Percentiles rank a stretch among this genome's conserved stretches.
phyloP scores from a whole-genome alignment of 2,888 invertebrate species.

The Melitaea athalia region DNA sequence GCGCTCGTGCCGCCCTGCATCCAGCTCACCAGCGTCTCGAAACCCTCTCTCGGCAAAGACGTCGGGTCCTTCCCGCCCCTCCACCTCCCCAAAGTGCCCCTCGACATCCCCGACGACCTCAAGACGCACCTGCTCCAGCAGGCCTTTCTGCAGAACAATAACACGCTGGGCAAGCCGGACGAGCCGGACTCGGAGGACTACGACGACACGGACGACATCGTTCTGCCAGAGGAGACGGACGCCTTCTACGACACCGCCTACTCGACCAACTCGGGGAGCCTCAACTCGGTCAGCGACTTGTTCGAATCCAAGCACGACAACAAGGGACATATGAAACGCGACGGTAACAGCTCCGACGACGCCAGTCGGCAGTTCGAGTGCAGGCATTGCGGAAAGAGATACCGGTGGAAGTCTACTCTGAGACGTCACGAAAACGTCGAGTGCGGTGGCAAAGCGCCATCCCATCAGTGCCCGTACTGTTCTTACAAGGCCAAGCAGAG shows the following conservation, averaged over 20 bases:
- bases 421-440: slow-evolving; percentile 92
- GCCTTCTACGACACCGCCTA: slow-evolving; percentile 52
- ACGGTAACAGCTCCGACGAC: slow-evolving; percentile 71
- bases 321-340: slow-evolving; percentile 59
- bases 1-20: slow-evolving; percentile 59
- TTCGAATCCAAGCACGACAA: slow-evolving; percentile 61
- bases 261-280: slow-evolving; percentile 39
- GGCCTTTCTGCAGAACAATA: slow-evolving; percentile 71
- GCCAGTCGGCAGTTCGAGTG: slow-evolving; percentile 87
- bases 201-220: slow-evolving; percentile 80
- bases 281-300: slow-evolving; percentile 45
- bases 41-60: slow-evolving; percentile 9
- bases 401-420: slow-evolving; percentile 93
- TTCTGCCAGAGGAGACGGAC: slow-evolving; percentile 72
- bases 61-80: slow-evolving; percentile 34
- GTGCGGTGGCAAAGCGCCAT: slow-evolving; percentile 91
- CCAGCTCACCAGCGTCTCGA: slow-evolving; percentile 50
- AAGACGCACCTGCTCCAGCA: slow-evolving; percentile 68
- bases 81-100: slow-evolving; percentile 42
- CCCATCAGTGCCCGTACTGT: slow-evolving; percentile 91
- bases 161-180: slow-evolving; percentile 63
- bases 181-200: slow-evolving; percentile 79
- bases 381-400: slow-evolving; percentile 91
- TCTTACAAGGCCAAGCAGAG: slow-evolving; percentile 90
- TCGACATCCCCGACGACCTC: slow-evolving; percentile 56